Evolutionary conservation across 2,113 vertebrate species (phyloP), one percentile per base, ranked within the genome.

Genomic region (Psittacus erithacus): DNA sequence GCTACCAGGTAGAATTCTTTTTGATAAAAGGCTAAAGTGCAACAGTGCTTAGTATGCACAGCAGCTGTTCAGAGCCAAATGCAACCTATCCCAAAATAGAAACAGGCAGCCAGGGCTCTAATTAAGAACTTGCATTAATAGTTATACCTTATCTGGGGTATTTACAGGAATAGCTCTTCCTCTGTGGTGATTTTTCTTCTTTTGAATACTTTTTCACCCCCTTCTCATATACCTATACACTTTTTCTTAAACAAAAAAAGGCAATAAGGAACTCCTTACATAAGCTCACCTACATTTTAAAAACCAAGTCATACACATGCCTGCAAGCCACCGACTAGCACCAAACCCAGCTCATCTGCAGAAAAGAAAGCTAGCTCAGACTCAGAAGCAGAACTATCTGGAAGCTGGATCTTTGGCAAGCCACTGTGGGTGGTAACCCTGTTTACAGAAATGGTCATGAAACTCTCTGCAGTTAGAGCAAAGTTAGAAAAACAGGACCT

Each of bases 31-130:
- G 60, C 29, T 73, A 0, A 31, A 83, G 77, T 31, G 63, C 87
- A 90, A n/a, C 2, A 70, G 70, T 28, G 74, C 79, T 86, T 7
- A 41, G 33, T 16, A 78, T 28, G 77, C 73, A 76, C 55, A 94
- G 80, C 92, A 94, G 82, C 92, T 96, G 92, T 71, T 94, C 82
- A 79, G 88, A 95, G 90, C 22, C 77, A 78, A 79, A 65, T 7
- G 2, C 79, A 92, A 70, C 60, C 83, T 15, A 4, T 29, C 93
- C 47, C 31, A 4, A 92, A 90, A 93, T 41, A 90, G 88, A n/a
- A 92, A 80, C 90, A 67, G 59, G 65, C 88, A 67, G 63, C 7
- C 63, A 44, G 15, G 46, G 64, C 19, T 71, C 53, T 63, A 65
- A 80, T 38, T 76, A 86, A 81, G 75, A 78, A 6, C 75, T n/a